Percentiles rank a stretch among this genome's conserved stretches.
Conservation (phyloP, 2,113 vertebrate genomes). For the Rhinoptilus africanus region DNA sequence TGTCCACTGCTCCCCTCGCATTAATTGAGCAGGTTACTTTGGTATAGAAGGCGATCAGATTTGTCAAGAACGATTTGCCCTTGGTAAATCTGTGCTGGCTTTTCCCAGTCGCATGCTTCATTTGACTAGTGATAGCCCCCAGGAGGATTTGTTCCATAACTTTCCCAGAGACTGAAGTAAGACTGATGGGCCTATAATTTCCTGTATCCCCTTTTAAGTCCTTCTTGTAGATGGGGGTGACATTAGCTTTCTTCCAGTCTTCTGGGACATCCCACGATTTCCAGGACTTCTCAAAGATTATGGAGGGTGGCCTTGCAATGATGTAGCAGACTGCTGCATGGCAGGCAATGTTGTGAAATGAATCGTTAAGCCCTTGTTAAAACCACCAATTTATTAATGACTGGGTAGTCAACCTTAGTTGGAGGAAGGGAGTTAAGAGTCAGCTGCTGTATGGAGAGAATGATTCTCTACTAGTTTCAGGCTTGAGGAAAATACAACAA, state of each 20-base stretch:
- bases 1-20: neutral
- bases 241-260: neutral
- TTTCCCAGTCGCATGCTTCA: neutral
- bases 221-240: neutral
- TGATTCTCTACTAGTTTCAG: neutral
- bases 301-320: neutral
- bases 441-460: neutral
- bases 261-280: neutral
- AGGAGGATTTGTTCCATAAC: neutral
- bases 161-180: neutral
- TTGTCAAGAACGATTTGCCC: neutral
- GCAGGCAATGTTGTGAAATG: neutral
- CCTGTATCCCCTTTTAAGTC: neutral
- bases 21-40: neutral
- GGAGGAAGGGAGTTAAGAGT: neutral
- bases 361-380: neutral
- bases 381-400: neutral
- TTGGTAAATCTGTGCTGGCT: neutral
- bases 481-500: neutral
- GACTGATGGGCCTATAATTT: neutral
- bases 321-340: neutral
- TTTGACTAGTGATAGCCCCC: neutral
- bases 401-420: neutral
- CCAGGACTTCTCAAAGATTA: neutral
- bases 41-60: neutral